These are phyloP conservation scores for Nesogale talazaci DNA, from an alignment of 2,113 vertebrate genomes.

Conservation along the genomic window DNA sequence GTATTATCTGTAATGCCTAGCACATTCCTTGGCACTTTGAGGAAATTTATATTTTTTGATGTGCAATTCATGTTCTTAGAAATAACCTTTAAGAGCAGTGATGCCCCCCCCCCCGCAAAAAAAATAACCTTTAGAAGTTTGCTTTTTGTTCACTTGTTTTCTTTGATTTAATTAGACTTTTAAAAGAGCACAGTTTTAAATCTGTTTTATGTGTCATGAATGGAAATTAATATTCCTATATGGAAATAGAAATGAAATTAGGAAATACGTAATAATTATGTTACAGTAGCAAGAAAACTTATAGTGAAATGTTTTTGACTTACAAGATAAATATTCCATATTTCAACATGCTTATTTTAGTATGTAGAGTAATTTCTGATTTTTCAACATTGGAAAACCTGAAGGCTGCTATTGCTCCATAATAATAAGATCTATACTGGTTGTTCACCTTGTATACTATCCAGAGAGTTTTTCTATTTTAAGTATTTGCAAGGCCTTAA, in stretches of 20 bases:
- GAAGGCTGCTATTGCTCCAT: not conserved
- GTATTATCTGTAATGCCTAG: not conserved
- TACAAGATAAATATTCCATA: not conserved
- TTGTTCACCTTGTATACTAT: not conserved
- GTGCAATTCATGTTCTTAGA: not conserved
- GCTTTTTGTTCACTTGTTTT: not conserved
- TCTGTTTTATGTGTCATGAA: conserved; percentile 39
- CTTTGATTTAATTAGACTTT: conserved; percentile 9
- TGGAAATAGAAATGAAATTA: not conserved
- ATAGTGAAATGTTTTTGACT: conserved; percentile 13
- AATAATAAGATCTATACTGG: not conserved
- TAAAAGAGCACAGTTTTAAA: not conserved
- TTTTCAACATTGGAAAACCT: conserved; percentile 11
- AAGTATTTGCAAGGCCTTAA: not conserved
- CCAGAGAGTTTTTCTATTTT: conserved; percentile 41
- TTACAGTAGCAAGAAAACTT: not conserved
- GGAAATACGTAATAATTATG: too few species aligned
- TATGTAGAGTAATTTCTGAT: not conserved
- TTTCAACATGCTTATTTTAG: conserved; percentile 44
- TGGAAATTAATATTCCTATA: not conserved
- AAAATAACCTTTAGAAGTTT: not conserved
- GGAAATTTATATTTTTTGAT: conserved; percentile 38
- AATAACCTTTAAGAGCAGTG: too few species aligned
- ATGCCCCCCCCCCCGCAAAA: too few species aligned
- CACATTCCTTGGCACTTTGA: not conserved